These are phyloP conservation scores for Cliona cf. orientalis DNA, from an alignment of 37 sponge, comb jelly and placozoan genomes.

Conservation along the genomic window DNA sequence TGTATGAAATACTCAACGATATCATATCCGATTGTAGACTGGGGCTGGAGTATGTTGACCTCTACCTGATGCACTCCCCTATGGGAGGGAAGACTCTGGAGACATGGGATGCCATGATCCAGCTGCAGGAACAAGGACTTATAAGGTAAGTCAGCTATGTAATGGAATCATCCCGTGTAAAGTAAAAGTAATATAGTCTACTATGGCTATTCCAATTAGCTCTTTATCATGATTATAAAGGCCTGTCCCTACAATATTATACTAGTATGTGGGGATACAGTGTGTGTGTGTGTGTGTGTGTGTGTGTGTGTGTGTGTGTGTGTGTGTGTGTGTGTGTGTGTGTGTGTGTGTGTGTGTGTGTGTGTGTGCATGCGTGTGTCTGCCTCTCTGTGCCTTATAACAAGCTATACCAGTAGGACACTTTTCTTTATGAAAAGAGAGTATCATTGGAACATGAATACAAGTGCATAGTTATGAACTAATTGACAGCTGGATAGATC, in stretches of 20 bases:
- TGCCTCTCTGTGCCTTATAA: too few relatives aligned
- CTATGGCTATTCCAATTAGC: background rate
- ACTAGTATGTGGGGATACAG: background rate
- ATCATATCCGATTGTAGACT: slow-evolving; percentile 54
- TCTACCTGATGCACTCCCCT: slow-evolving; percentile 85
- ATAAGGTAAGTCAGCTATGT: slow-evolving; percentile 40
- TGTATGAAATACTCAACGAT: background rate
- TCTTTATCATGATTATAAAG: too few relatives aligned
- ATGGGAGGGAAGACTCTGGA: slow-evolving; percentile 75
- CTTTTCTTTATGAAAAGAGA: too few relatives aligned
- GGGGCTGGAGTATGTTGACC: slow-evolving; percentile 77
- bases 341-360: slow-evolving; percentile 29
- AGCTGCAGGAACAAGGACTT: slow-evolving; percentile 67
- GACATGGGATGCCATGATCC: slow-evolving; percentile 79
- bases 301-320: background rate
- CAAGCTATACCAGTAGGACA: too few relatives aligned
- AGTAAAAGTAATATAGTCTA: background rate
- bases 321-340: background rate
- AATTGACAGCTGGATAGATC: too few relatives aligned
- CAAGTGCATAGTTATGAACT: too few relatives aligned
- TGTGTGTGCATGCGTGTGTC: slow-evolving; percentile 49
- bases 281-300: background rate
- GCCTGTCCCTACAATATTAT: too few relatives aligned
- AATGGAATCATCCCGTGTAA: too few relatives aligned
- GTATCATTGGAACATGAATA: too few relatives aligned